Percentiles rank a stretch among this genome's conserved stretches.
phyloP scores from a whole-genome alignment of 2,888 invertebrate species.

The Mantis religiosa region DNA sequence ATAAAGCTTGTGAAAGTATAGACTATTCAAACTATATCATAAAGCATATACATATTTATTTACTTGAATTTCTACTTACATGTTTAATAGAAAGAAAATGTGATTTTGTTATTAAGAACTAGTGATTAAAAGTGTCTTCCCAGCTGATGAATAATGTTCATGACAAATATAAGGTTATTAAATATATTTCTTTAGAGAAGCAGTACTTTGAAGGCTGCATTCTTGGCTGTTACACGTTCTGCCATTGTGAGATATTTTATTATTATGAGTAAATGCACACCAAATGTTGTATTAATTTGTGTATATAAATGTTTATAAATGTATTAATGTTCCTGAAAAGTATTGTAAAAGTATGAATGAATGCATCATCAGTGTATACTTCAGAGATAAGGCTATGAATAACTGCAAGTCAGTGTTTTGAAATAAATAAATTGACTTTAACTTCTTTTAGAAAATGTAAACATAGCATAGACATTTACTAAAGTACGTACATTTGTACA shows the following conservation, averaged over 20 bases:
- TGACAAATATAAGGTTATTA: neutral
- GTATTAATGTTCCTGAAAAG: neutral
- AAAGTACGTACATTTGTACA: neutral
- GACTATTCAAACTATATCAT: neutral
- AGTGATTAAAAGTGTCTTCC: neutral
- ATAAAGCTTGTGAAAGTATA: neutral
- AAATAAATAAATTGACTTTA: neutral
- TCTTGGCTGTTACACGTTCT: neutral
- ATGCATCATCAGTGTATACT: neutral
- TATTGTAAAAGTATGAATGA: neutral
- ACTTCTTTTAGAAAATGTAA: neutral
- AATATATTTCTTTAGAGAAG: neutral
- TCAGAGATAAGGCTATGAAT: neutral
- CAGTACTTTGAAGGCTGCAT: neutral
- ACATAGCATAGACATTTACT: neutral
- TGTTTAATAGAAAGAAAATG: neutral
- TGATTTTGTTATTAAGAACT: neutral
- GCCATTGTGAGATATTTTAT: neutral
- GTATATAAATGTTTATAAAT: neutral
- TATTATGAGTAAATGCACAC: neutral
- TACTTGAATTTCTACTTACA: neutral
- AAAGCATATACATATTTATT: neutral
- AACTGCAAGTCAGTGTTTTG: neutral
- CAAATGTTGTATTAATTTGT: neutral
- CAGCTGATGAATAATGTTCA: neutral